phyloP scores from a whole-genome alignment of 92 coral and sea anemone species.

The Zoanthus sansibaricus region DNA sequence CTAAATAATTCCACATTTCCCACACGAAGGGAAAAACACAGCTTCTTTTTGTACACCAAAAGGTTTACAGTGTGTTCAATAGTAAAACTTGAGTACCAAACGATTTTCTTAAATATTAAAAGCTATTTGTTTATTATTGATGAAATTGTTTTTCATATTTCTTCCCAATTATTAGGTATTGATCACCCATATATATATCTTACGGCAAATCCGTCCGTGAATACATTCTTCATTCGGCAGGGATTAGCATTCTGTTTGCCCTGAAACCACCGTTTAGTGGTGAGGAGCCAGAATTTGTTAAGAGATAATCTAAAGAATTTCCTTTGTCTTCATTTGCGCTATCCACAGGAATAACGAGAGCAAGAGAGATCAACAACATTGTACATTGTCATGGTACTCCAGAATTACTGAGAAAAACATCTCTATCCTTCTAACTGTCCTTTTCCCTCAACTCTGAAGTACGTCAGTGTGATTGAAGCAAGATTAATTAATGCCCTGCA shows the following conservation, averaged over 20 bases:
- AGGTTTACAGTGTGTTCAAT: not conserved
- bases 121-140: not conserved
- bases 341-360: not conserved
- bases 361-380: not conserved
- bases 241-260: not conserved
- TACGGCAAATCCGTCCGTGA: not conserved
- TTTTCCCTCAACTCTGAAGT: not conserved
- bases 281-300: not conserved
- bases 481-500: not conserved
- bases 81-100: not conserved
- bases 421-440: not conserved
- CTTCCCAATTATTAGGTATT: constrained; percentile 11
- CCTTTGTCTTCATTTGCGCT: not conserved
- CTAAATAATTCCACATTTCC: too few species aligned
- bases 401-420: not conserved
- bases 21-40: not conserved
- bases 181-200: not conserved
- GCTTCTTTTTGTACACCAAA: not conserved
- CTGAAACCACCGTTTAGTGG: not conserved
- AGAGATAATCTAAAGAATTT: not conserved
- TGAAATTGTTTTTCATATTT: not conserved
- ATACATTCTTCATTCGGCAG: constrained; percentile 9
- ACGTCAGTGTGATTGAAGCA: not conserved
- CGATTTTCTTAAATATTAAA: not conserved
- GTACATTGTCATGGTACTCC: not conserved